Evolutionary conservation across 2,797 vertebrate species (phyloP).

Genomic region (Sebastiscus albofasciatus): DNA sequence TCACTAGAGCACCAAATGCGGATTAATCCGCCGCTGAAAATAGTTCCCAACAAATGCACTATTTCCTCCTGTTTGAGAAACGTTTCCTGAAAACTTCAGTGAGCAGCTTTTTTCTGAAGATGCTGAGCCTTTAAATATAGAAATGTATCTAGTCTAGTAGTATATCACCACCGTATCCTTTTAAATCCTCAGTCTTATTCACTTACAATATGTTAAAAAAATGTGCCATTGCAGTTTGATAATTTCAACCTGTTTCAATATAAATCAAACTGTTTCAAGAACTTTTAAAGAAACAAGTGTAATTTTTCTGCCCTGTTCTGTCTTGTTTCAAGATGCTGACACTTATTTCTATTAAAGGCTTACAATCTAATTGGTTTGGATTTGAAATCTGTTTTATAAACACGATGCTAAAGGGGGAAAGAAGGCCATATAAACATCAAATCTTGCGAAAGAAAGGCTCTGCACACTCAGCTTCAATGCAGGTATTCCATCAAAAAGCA

Average conservation of each 20-base stretch:
- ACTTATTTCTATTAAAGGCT: neutral
- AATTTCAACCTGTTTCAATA: neutral
- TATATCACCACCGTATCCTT: too few species aligned
- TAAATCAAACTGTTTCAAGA: neutral
- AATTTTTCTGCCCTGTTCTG: neutral
- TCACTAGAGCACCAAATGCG: neutral
- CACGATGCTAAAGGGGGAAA: neutral
- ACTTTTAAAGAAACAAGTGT: neutral
- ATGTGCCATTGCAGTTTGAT: neutral
- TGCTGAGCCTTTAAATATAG: neutral
- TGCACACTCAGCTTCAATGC: neutral
- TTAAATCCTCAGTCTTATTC: neutral
- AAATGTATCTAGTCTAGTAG: neutral
- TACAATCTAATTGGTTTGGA: neutral
- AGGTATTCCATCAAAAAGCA: neutral
- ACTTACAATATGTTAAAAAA: neutral
- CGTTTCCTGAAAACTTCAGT: neutral
- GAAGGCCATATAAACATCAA: neutral
- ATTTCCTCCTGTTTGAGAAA: neutral
- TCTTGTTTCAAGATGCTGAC: neutral
- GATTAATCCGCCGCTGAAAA: neutral
- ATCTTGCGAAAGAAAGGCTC: neutral
- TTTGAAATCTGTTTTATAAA: neutral
- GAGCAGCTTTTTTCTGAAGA: neutral
- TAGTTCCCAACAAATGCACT: neutral